A percentile compares a stretch with the other conserved stretches of the same genome.
Conservation (phyloP, 2,888 invertebrate species). For the Papilio elwesi region DNA sequence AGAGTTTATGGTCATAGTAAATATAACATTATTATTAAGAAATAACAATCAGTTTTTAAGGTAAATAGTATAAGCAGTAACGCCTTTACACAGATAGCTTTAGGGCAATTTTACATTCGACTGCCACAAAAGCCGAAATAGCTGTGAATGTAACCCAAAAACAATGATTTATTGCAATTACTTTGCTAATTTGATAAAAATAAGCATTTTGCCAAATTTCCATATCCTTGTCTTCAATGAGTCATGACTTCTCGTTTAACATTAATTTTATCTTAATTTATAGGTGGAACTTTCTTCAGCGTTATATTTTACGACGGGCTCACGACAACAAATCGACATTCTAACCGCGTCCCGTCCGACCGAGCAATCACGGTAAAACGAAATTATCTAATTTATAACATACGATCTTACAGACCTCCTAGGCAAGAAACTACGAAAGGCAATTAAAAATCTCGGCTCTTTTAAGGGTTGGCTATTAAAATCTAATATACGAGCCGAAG, state of each 20-base stretch:
- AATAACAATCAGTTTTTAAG: too few relatives aligned
- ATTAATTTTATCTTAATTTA: conserved; percentile 1
- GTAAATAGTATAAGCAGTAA: too few relatives aligned
- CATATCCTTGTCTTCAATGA: background rate
- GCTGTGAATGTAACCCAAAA: too few relatives aligned
- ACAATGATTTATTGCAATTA: too few relatives aligned
- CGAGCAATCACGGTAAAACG: conserved; percentile 44
- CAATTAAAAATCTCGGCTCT: conserved; percentile 74
- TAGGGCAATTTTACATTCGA: too few relatives aligned
- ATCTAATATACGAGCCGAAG: conserved; percentile 64
- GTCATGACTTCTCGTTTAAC: conserved; percentile 9
- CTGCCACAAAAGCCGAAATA: too few relatives aligned
- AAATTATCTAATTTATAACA: conserved; percentile 53
- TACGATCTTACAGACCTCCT: conserved; percentile 64
- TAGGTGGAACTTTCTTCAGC: background rate
- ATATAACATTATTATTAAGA: too few relatives aligned
- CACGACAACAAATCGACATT: conserved; percentile 19
- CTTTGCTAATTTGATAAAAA: too few relatives aligned
- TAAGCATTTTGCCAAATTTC: background rate
- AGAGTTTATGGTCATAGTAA: background rate
- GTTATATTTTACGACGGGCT: conserved; percentile 7
- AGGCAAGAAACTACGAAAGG: conserved; percentile 70
- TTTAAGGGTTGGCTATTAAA: conserved; percentile 76
- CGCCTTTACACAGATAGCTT: too few relatives aligned
- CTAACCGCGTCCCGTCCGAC: conserved; percentile 47